A percentile compares a stretch with the other conserved stretches of the same genome.
phyloP scores from a whole-genome alignment of 2,888 invertebrate genomes.

The Melanostoma scalare region DNA sequence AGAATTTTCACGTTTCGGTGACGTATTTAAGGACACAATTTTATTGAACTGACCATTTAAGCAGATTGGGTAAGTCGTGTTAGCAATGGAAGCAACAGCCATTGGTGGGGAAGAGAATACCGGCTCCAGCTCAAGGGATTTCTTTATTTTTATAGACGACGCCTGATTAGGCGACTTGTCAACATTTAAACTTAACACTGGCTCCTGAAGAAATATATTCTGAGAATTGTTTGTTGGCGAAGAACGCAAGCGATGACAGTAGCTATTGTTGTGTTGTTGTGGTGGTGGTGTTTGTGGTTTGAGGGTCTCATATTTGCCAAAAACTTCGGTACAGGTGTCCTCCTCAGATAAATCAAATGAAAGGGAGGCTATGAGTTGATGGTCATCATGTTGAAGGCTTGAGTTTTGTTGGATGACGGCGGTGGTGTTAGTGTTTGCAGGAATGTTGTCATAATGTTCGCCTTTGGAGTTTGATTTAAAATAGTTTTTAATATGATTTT shows the following conservation, averaged over 20 bases:
- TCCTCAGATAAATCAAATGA: conserved; percentile 73
- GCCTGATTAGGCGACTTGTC: conserved; percentile 81
- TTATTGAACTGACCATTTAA: conserved; percentile 81
- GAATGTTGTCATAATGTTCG: conserved; percentile 55
- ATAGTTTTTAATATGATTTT: conserved; percentile 79
- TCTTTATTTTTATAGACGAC: conserved; percentile 81
- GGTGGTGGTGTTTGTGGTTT: conserved; percentile 61
- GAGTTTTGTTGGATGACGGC: conserved; percentile 17
- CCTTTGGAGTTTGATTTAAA: conserved; percentile 77
- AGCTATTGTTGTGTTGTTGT: conserved; percentile 48
- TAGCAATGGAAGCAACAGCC: conserved; percentile 74
- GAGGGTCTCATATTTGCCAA: conserved; percentile 57
- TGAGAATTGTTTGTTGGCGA: conserved; percentile 75
- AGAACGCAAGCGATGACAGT: conserved; percentile 49
- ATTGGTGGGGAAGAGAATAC: conserved; percentile 80
- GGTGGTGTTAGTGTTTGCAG: conserved; percentile 28
- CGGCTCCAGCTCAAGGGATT: conserved; percentile 79
- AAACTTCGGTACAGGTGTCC: conserved; percentile 74
- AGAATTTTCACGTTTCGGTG: conserved; percentile 72
- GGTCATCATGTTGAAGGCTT: conserved; percentile 45
- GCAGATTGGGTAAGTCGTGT: conserved; percentile 55
- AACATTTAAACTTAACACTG: conserved; percentile 81
- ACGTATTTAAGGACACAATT: conserved; percentile 78
- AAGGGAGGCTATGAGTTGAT: conserved; percentile 64
- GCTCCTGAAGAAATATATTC: conserved; percentile 82